phyloP scores from a whole-genome alignment of 2,888 invertebrate genomes.

The Xylota sylvarum region DNA sequence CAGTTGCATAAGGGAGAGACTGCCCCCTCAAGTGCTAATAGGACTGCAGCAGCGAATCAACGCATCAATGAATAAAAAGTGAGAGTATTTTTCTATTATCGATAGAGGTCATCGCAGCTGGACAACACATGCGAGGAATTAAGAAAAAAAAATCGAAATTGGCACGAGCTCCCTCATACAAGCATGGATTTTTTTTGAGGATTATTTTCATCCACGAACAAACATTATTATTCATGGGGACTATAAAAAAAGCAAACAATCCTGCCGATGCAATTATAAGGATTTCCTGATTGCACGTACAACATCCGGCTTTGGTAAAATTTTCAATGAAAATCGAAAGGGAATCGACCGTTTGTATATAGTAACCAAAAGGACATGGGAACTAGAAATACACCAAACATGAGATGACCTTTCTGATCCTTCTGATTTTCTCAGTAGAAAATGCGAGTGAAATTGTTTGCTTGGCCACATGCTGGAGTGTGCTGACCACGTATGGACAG shows the following conservation, averaged over 20 bases:
- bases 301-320: slow-evolving; percentile 66
- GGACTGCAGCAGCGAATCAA: slow-evolving; percentile 27
- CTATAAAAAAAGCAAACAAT: slow-evolving; percentile 65
- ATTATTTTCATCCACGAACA: slow-evolving; percentile 69
- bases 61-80: slow-evolving; percentile 72
- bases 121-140: slow-evolving; percentile 63
- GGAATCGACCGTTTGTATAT: slow-evolving; percentile 13
- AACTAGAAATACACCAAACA: slow-evolving; percentile 36
- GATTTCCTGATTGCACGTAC: slow-evolving; percentile 41
- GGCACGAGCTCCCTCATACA: slow-evolving; percentile 70
- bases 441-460: not conserved
- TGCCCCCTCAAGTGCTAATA: slow-evolving; percentile 51
- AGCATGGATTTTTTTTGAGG: slow-evolving; percentile 44
- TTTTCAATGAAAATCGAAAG: slow-evolving; percentile 36
- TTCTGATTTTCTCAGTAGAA: slow-evolving; percentile 27
- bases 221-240: slow-evolving; percentile 39
- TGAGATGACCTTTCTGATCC: slow-evolving; percentile 57
- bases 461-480: not conserved
- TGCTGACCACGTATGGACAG: not conserved
- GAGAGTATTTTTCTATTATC: slow-evolving; percentile 66
- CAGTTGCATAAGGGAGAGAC: slow-evolving; percentile 26
- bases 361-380: slow-evolving; percentile 19
- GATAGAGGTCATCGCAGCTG: slow-evolving; percentile 76
- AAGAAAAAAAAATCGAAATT: slow-evolving; percentile 37
- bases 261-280: slow-evolving; percentile 38